Percentiles rank a stretch among this genome's conserved stretches.
Conservation (phyloP, 35 echinoderm and acorn worm species). For the Heliocidaris erythrogramma region DNA sequence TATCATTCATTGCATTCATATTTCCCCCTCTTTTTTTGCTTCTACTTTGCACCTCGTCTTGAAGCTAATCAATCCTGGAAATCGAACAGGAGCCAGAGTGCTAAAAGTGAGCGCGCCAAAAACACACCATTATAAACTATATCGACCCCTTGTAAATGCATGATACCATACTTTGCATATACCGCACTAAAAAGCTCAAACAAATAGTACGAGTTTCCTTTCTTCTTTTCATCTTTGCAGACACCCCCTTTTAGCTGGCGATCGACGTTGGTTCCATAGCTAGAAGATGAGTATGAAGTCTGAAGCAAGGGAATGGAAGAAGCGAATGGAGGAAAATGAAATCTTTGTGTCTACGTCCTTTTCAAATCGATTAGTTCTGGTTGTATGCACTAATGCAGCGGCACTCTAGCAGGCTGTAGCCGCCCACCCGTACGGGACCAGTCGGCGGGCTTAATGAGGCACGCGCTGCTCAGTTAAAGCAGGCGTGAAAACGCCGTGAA, state of each 20-base stretch:
- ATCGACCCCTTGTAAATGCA: neutral
- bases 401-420: slow-evolving; percentile 35
- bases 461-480: slow-evolving; percentile 16
- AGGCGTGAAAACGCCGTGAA: slow-evolving; percentile 48
- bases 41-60: neutral
- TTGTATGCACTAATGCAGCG: slow-evolving; percentile 47
- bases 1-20: neutral
- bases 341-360: slow-evolving; percentile 21
- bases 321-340: neutral
- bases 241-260: neutral
- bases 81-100: neutral
- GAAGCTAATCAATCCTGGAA: neutral
- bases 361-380: slow-evolving; percentile 45
- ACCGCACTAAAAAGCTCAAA: slow-evolving; percentile 9
- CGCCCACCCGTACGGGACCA: slow-evolving; percentile 50
- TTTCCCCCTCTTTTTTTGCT: neutral
- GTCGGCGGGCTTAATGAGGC: slow-evolving; percentile 15
- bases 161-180: slow-evolving; percentile 5
- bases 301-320: neutral
- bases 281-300: neutral
- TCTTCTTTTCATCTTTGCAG: neutral
- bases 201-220: neutral
- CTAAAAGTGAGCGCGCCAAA: neutral
- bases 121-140: neutral
- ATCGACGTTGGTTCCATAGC: neutral